Evolutionary conservation across 1,140 invertebrate species (phyloP).

Genomic region (Hypsibius dujardini): DNA sequence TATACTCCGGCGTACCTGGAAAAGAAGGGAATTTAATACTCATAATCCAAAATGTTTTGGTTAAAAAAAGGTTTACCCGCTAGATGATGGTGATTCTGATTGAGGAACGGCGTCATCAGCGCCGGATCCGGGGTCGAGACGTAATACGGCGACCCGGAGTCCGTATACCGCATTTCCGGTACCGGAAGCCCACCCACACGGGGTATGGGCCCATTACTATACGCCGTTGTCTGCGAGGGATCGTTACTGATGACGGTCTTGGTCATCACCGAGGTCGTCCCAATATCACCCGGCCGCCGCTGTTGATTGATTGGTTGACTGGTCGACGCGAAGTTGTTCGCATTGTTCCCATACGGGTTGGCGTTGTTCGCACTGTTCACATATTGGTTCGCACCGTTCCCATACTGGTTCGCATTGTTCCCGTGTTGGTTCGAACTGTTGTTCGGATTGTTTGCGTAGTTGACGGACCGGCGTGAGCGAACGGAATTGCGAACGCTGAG

Average conservation of each 20-base stretch:
- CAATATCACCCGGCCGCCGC: background rate
- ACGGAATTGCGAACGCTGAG: background rate
- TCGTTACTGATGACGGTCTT: background rate
- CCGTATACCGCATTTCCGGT: background rate
- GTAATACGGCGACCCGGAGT: conserved; percentile 7
- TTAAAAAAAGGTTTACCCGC: too few species aligned
- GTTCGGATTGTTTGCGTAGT: background rate
- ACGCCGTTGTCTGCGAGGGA: too few species aligned
- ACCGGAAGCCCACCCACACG: background rate
- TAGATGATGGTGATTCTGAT: background rate
- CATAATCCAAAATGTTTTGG: too few species aligned
- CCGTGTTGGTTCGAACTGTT: background rate
- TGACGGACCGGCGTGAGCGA: background rate
- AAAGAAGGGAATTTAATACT: too few species aligned
- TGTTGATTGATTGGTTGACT: background rate
- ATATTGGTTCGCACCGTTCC: too few species aligned
- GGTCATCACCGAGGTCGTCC: background rate
- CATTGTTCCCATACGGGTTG: too few species aligned
- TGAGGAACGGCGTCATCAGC: background rate
- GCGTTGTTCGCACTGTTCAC: too few species aligned
- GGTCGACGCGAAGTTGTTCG: background rate
- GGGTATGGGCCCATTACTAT: too few species aligned
- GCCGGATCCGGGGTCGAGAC: conserved; percentile 1
- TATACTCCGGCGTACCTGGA: conserved; percentile 9
- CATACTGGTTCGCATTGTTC: too few species aligned